Percentiles rank a stretch among this genome's conserved stretches.
These are phyloP conservation scores for Caenorhabditis sulstoni DNA, from an alignment of 2,888 invertebrate genomes.

Conservation along the genomic window DNA sequence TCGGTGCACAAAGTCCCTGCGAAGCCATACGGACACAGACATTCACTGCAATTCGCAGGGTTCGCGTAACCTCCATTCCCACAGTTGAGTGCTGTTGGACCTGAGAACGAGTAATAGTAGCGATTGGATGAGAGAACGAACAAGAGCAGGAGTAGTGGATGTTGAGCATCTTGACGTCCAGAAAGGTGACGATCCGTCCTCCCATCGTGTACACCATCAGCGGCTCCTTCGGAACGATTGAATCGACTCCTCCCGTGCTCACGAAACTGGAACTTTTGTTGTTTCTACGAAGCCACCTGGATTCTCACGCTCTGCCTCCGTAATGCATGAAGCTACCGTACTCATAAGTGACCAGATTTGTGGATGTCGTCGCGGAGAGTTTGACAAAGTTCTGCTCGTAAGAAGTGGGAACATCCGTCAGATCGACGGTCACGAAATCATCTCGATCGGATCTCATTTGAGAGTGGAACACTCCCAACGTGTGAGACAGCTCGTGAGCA, in stretches of 20 bases:
- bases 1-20: constrained; percentile 65
- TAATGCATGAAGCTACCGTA: constrained; percentile 68
- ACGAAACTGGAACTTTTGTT: constrained; percentile 34
- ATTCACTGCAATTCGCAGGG: constrained; percentile 70
- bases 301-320: constrained; percentile 39
- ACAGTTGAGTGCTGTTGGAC: constrained; percentile 58
- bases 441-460: constrained; percentile 68
- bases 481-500: constrained; percentile 64
- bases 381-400: constrained; percentile 47
- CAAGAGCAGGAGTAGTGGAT: constrained; percentile 53
- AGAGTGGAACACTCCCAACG: constrained; percentile 61
- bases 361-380: constrained; percentile 15
- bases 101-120: neutral
- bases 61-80: constrained; percentile 74
- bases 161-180: constrained; percentile 56
- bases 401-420: constrained; percentile 48
- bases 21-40: constrained; percentile 71
- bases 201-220: constrained; percentile 59
- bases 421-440: constrained; percentile 59
- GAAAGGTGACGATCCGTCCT: constrained; percentile 50
- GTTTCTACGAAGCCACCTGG: neutral
- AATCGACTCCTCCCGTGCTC: constrained; percentile 32
- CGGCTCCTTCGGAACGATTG: constrained; percentile 55
- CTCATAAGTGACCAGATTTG: constrained; percentile 55
- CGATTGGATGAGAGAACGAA: neutral